Evolutionary conservation across 1,140 invertebrate genomes (phyloP), one percentile per base, ranked within the genome.

Genomic region (Armadillidium nasatum): DNA sequence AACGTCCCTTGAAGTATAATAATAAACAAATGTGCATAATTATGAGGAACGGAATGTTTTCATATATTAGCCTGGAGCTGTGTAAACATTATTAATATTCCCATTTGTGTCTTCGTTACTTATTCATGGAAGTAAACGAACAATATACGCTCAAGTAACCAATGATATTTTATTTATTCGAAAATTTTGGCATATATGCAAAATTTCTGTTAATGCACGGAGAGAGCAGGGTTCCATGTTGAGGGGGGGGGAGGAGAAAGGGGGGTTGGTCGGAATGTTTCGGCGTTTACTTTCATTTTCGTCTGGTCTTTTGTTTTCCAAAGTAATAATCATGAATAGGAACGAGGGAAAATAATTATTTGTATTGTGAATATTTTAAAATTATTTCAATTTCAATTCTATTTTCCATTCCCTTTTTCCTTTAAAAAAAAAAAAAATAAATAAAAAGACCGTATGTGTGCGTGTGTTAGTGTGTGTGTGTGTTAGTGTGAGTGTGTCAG

Each of bases 1-100:
- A 60, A 60, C 50, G 50, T 60, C 50, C 50, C 50, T 60, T 60
- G 50, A 60, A 60, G 50, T 60, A 60, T 60, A 60, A 60, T 60
- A 60, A 60, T 60, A 60, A 60, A 60, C 50, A 60, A 60, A 60
- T 60, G 50, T 19, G 50, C 50, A 60, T 60, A 60, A 60, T 60
- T 60, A 60, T 60, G 50, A 13, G 50, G 7, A 19, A 60, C 50
- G 50, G 19, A 60, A 60, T 60, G 50, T 60, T 60, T 60, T 60
- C 50, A 60, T 60, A 60, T 60, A 60, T 60, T 60, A 60, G 50
- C 50, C 50, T 60, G 50, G 50, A 60, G 50, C 50, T 60, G 50
- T 60, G 50, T 60, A 60, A 60, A 60, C 50, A 60, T 60, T 60
- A 60, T 60, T 60, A 60, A 60, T 60, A 60, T 60, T 60, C 50